Percentiles rank a stretch among this genome's conserved stretches.
phyloP scores from a whole-genome alignment of 2,888 invertebrate genomes.

The Eilema griseolum region DNA sequence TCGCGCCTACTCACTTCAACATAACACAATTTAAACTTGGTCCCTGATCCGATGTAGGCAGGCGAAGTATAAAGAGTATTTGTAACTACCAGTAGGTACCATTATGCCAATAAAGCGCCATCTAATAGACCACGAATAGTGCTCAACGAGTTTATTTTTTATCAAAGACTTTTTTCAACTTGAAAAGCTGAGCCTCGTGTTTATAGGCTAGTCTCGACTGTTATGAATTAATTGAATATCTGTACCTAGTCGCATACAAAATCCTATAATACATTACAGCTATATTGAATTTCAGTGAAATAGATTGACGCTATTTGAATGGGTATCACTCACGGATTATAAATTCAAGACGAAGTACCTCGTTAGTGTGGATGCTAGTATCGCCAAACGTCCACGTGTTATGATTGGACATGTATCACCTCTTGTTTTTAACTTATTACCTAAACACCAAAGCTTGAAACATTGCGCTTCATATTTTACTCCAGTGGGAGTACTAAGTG shows the following conservation, averaged over 20 bases:
- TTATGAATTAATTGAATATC: neutral
- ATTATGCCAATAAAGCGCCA: neutral
- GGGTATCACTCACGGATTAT: neutral
- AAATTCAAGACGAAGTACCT: neutral
- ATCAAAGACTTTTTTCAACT: neutral
- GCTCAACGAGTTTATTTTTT: neutral
- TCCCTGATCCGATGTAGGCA: too few species aligned
- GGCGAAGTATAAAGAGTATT: too few species aligned
- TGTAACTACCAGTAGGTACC: neutral
- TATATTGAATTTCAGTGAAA: slow-evolving; percentile 3
- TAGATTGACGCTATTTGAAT: slow-evolving; percentile 1
- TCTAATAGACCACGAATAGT: neutral
- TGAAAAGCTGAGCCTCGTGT: neutral
- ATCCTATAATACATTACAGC: neutral
- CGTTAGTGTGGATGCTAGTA: neutral
- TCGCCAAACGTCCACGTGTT: neutral
- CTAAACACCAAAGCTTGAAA: too few species aligned
- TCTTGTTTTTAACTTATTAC: neutral
- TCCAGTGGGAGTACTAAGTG: neutral
- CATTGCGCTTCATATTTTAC: neutral
- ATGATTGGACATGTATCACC: neutral
- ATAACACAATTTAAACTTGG: too few species aligned
- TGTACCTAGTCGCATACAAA: neutral
- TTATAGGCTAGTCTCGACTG: neutral
- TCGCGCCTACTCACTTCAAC: too few species aligned